A percentile compares a stretch with the other conserved stretches of the same genome.
Conservation (phyloP, 2,113 vertebrate species). For the Odocoileus hemionus region DNA sequence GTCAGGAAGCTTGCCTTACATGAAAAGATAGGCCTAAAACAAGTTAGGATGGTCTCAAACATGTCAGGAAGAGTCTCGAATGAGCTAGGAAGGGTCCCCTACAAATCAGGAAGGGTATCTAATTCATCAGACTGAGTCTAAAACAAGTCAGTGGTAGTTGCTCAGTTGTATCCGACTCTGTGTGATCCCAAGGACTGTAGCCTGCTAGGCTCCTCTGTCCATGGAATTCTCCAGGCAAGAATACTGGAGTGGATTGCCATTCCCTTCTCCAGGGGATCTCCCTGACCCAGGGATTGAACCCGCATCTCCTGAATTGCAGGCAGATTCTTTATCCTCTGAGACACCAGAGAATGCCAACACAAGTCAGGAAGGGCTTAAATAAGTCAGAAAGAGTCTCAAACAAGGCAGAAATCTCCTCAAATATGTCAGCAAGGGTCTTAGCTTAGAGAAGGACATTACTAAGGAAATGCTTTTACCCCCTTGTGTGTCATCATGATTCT, state of each 20-base stretch:
- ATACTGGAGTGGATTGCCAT: not conserved
- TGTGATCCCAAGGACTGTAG: not conserved
- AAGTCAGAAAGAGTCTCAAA: not conserved
- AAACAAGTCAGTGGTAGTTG: not conserved
- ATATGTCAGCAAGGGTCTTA: not conserved
- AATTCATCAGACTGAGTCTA: not conserved
- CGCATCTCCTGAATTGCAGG: not conserved
- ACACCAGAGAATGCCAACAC: not conserved
- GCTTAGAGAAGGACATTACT: not conserved
- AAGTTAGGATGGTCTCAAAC: not conserved
- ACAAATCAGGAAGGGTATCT: not conserved
- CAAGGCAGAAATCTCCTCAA: not conserved
- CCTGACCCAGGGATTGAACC: not conserved
- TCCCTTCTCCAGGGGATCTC: not conserved
- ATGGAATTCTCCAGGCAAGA: not conserved
- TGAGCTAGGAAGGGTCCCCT: not conserved
- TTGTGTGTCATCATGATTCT: not conserved
- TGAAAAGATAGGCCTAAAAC: not conserved
- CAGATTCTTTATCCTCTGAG: not conserved
- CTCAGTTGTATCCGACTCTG: not conserved
- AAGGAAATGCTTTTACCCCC: slow-evolving; percentile 8
- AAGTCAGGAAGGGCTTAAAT: not conserved
- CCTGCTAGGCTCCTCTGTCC: not conserved
- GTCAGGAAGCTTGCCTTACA: not conserved
- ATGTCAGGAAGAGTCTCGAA: not conserved